A percentile compares a stretch with the other conserved stretches of the same genome.
These are phyloP conservation scores for Erinaceus europaeus DNA, from an alignment of 2,113 vertebrate species.

Conservation along the genomic window DNA sequence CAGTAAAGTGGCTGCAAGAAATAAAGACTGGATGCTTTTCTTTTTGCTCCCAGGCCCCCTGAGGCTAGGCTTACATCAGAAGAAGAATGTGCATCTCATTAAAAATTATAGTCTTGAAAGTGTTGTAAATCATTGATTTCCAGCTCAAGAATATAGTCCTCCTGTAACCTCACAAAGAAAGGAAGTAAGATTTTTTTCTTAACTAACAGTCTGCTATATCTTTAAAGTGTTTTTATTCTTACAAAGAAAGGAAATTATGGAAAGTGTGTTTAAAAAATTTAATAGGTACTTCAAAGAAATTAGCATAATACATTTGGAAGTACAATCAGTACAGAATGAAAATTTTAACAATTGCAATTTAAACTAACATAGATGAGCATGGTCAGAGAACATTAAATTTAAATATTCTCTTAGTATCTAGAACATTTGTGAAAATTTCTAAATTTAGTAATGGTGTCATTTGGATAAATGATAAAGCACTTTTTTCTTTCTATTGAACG, in stretches of 20 bases:
- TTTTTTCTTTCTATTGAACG: not conserved
- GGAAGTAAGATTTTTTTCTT: not conserved
- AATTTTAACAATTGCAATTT: conserved; percentile 29
- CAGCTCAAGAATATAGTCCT: conserved; percentile 4
- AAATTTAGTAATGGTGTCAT: not conserved
- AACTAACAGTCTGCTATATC: not conserved
- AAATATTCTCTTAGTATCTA: conserved; percentile 3
- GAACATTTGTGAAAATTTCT: conserved; percentile 17
- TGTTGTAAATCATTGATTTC: conserved; percentile 47
- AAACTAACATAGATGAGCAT: conserved; percentile 23
- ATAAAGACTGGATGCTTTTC: not conserved
- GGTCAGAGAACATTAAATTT: not conserved
- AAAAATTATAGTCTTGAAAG: conserved; percentile 23
- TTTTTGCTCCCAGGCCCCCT: not conserved
- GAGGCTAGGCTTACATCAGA: not conserved
- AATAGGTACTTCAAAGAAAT: conserved; percentile 57
- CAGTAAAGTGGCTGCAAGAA: not conserved
- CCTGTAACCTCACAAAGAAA: not conserved
- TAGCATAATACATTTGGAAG: conserved; percentile 29
- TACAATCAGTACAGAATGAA: conserved; percentile 21
- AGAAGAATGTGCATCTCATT: conserved; percentile 45
- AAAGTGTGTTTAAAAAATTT: conserved; percentile 50
- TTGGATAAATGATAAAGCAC: not conserved
- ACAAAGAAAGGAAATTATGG: conserved; percentile 37
- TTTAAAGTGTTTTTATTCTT: conserved; percentile 39